Conservation (phyloP, 1,140 invertebrate species). For the Meloidogyne chitwoodi region DNA sequence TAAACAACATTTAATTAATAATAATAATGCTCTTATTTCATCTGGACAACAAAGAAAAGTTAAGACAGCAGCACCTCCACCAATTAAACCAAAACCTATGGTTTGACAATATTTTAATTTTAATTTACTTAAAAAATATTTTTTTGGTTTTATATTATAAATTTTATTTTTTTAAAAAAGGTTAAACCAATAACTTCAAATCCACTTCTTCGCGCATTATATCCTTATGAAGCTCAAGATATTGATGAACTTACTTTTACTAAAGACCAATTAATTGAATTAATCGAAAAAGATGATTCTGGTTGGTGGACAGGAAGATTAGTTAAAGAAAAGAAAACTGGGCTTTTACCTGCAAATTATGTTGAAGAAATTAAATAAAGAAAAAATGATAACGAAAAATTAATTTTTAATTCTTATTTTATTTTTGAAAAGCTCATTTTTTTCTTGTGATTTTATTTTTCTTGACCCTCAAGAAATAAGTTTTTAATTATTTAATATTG, state of each 20-base stretch:
- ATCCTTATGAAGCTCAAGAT: slow-evolving; percentile 70
- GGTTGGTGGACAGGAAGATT: slow-evolving; percentile 71
- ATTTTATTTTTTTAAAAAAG: neutral
- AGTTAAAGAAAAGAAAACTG: slow-evolving; percentile 63
- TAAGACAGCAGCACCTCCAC: slow-evolving; percentile 18
- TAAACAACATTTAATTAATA: neutral
- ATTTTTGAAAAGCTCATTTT: neutral
- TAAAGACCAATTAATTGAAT: slow-evolving; percentile 68
- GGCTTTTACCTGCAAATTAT: slow-evolving; percentile 72
- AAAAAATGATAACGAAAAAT: neutral
- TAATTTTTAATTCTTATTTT: neutral
- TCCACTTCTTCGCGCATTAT: slow-evolving; percentile 68
- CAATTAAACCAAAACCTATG: slow-evolving; percentile 61
- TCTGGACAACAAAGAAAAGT: slow-evolving; percentile 16
- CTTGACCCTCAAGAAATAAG: too few species aligned
- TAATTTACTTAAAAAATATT: neutral
- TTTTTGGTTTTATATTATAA: too few species aligned
- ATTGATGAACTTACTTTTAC: slow-evolving; percentile 69
- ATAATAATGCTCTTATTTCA: neutral
- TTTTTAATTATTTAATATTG: too few species aligned
- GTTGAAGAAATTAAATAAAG: slow-evolving; percentile 64
- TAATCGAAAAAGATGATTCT: slow-evolving; percentile 70
- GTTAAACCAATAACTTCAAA: slow-evolving; percentile 61
- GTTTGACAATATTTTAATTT: slow-evolving; percentile 16
- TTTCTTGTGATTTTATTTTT: neutral